A percentile compares a stretch with the other conserved stretches of the same genome.
These are phyloP conservation scores for Ophion obscuratus DNA, from an alignment of 2,888 invertebrate genomes.

Conservation along the genomic window DNA sequence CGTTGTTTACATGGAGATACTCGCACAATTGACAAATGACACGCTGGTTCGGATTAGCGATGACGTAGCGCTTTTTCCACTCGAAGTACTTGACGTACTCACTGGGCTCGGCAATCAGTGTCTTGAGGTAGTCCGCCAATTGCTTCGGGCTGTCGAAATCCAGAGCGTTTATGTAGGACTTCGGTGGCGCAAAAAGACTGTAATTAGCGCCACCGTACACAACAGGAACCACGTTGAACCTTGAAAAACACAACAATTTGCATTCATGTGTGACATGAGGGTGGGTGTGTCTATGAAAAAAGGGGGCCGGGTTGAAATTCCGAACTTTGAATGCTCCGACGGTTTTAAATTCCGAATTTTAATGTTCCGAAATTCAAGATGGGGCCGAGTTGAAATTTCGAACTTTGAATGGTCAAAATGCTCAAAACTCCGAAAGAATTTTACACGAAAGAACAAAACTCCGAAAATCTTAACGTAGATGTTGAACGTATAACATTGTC, in stretches of 20 bases:
- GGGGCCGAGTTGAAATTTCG: too few relatives aligned
- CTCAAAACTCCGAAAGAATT: too few relatives aligned
- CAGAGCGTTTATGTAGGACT: constrained; percentile 88
- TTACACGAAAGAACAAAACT: too few relatives aligned
- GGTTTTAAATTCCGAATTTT: too few relatives aligned
- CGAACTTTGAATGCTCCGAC: too few relatives aligned
- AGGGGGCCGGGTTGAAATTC: too few relatives aligned
- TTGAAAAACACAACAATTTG: constrained; percentile 63
- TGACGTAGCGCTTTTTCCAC: constrained; percentile 87
- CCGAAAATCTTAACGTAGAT: too few relatives aligned
- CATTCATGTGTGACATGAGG: neutral
- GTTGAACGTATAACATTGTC: too few relatives aligned
- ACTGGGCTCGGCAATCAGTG: constrained; percentile 85
- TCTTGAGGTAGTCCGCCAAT: constrained; percentile 86
- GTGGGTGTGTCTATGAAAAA: neutral
- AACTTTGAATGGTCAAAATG: too few relatives aligned
- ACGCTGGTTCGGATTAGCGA: constrained; percentile 84
- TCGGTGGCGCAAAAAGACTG: constrained; percentile 86
- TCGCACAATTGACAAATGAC: constrained; percentile 87
- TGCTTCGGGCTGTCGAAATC: constrained; percentile 86
- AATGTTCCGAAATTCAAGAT: too few relatives aligned
- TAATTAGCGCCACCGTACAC: constrained; percentile 90
- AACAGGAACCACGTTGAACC: constrained; percentile 86
- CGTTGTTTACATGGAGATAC: constrained; percentile 82
- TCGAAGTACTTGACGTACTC: constrained; percentile 88